Base-by-base conservation (phyloP, 2,113 vertebrate genomes). In the Vulpes ferrilata region DNA sequence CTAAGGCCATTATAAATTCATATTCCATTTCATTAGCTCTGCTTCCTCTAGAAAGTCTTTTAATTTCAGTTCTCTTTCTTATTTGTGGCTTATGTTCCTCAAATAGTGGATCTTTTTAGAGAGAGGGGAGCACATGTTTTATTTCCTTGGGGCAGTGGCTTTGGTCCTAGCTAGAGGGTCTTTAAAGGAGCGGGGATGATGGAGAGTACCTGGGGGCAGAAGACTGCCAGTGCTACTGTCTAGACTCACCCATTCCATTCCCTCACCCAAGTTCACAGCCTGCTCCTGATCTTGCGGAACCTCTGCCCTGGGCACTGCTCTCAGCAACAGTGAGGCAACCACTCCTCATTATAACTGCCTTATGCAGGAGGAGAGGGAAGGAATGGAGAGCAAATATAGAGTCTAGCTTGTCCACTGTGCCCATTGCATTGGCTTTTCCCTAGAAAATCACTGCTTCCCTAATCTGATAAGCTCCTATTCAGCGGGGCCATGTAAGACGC, bases 31-130 rank as follows among this genome's bases (percentile, higher is more conserved):
- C 57, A 89, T 69, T 93, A 84, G 76, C 11, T 86, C 48, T 73
- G 30, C 48, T 93, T 88, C 23, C 19, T 38, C 71, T 60, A 10
- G n/a, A 94, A 97, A 81, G 60, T 5, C 73, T 76, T 88, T 73
- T 65, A 23, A 87, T 71, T 88, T 91, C 22, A 43, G 13, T 71
- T 79, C 25, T 85, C 27, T 84, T 91, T 88, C 82, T 88, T 51
- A 85, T 57, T 93, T 96, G 73, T 25, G 88, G 15, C 67, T 79
- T 83, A 64, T 69, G n/a, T 69, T 87, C 25, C 82, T 90, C 88
- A 85, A 90, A 85, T 62, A 90, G 15, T 81, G 90, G 27, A 79
- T 74, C 23, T 74, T 60, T 85, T 95, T 38, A 51, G 51, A 7
- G 73, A 25, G 74, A 76, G 25, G 25, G 19, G 20, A 76, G 19